A percentile compares a stretch with the other conserved stretches of the same genome.
phyloP scores from a whole-genome alignment of 2,113 vertebrate species.

The Callionymus lyra region DNA sequence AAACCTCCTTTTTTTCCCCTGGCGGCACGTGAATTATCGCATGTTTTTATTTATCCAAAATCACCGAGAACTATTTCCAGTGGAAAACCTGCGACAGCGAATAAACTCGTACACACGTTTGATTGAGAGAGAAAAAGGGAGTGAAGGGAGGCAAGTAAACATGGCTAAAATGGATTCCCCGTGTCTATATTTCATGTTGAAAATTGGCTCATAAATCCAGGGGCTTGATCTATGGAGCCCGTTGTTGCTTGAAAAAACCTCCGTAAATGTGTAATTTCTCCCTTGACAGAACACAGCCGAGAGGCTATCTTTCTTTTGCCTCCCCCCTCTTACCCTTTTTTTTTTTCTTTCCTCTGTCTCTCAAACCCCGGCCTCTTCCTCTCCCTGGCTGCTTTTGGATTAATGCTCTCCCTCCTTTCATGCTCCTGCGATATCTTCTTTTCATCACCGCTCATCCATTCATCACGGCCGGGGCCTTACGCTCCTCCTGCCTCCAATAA shows the following conservation, averaged over 20 bases:
- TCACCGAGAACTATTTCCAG: too few species aligned
- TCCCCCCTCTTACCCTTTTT: slow-evolving; percentile 39
- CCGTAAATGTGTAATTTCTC: slow-evolving; percentile 99
- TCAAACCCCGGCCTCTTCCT: slow-evolving; percentile 47
- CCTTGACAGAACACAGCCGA: slow-evolving; percentile 95
- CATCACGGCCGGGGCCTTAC: slow-evolving; percentile 71
- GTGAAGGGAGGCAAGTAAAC: slow-evolving; percentile 60
- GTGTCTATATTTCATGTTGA: slow-evolving; percentile 99
- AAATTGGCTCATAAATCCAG: slow-evolving; percentile 98
- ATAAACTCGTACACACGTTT: slow-evolving; percentile 8
- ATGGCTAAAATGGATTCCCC: slow-evolving; percentile 82
- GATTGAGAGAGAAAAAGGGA: slow-evolving; percentile 38
- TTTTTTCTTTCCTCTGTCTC: slow-evolving; percentile 33
- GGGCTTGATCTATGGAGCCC: slow-evolving; percentile 94
- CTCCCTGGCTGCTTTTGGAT: slow-evolving; percentile 47
- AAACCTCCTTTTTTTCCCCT: too few species aligned
- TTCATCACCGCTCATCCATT: slow-evolving; percentile 90
- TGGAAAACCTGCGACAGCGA: too few species aligned
- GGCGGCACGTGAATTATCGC: too few species aligned
- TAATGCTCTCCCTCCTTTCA: slow-evolving; percentile 64
- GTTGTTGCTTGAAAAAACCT: slow-evolving; percentile 98
- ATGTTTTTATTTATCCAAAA: too few species aligned
- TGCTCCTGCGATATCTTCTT: slow-evolving; percentile 90
- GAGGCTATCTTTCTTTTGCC: slow-evolving; percentile 91
- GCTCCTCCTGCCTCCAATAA: slow-evolving; percentile 19